phyloP scores from a whole-genome alignment of 1,140 invertebrate genomes.

The Parapsyche elsis region DNA sequence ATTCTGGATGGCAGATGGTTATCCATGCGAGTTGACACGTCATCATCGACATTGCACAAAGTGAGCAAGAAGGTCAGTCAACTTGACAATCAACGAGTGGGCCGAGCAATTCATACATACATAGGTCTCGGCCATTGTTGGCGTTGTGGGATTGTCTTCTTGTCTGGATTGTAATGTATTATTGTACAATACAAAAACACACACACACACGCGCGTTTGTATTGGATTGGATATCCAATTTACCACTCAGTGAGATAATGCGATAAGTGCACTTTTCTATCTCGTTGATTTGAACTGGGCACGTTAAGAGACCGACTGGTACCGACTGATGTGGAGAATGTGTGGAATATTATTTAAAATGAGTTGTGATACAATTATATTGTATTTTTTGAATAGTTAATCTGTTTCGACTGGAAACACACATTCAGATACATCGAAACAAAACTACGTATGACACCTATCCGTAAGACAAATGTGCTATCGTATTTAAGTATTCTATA shows the following conservation, averaged over 20 bases:
- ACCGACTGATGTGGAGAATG: too few relatives aligned
- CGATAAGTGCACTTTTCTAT: too few relatives aligned
- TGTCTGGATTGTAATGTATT: background rate
- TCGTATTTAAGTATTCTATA: too few relatives aligned
- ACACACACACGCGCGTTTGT: background rate
- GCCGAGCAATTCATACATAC: slow-evolving; percentile 26
- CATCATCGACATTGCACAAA: background rate
- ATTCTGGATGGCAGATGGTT: background rate
- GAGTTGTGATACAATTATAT: too few relatives aligned
- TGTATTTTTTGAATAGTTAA: too few relatives aligned
- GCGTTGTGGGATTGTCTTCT: background rate
- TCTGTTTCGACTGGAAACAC: background rate
- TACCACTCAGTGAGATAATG: background rate
- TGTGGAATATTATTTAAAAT: too few relatives aligned
- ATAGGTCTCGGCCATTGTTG: slow-evolving; percentile 25
- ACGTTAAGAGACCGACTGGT: too few relatives aligned
- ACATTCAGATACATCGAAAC: background rate
- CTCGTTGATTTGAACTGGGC: background rate
- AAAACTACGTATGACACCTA: background rate
- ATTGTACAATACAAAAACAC: background rate
- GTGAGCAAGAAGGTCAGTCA: slow-evolving; percentile 35
- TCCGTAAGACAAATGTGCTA: too few relatives aligned
- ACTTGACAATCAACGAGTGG: slow-evolving; percentile 34
- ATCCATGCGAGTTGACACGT: slow-evolving; percentile 20
- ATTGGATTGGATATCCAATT: background rate